Base-by-base conservation (phyloP, 2,888 invertebrate genomes). In the Candidula unifasciata region DNA sequence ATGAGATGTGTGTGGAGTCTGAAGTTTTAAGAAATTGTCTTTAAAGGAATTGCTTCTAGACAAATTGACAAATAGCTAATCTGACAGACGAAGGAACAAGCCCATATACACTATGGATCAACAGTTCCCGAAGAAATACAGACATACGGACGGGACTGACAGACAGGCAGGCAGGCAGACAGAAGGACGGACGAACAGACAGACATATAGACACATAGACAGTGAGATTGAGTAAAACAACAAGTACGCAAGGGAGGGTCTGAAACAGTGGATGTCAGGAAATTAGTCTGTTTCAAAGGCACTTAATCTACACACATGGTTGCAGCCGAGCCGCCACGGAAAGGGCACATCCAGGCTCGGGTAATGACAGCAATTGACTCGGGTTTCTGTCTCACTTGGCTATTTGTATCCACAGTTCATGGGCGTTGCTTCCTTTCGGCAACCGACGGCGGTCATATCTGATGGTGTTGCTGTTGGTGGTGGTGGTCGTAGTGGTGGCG, bases 161-260 rank as follows among this genome's bases (percentile, higher is more conserved):
- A 44, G 44, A 44, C 8, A 44, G 44, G 13, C 8, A 44, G 44
- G 13, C 5, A 44, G 44, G 10, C 5, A 44, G 44, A 69, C 16
- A 69, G 30, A 69, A 5, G 27, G 30, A 69, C 3, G 27, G 69
- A 69, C 16, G 16, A 18, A n/a, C 30, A 69, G 27, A 77, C 2
- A 27, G 54, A n/a, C 2, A 54, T n/a, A 27, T 2, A 54, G 54
- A 44, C 24, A 74, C 13, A 74, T 5, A 74, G 74, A 35, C 44
- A 73, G 37, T 60, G 81, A 73, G 60, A 74, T 35, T 73, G 60
- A 74, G 60, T 57, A 35, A 74, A n/a, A 64, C 37, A 74, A 57
- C 57, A 13, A 81, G 13, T 24, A 57, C 71, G 24, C 27, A 8
- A n/a, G 74, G 66, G 71, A n/a, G 69, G 10, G n/a, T 16, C 27